Evolutionary conservation across 2,888 invertebrate species (phyloP), one percentile per base, ranked within the genome.

Genomic region (Philaethria dido): DNA sequence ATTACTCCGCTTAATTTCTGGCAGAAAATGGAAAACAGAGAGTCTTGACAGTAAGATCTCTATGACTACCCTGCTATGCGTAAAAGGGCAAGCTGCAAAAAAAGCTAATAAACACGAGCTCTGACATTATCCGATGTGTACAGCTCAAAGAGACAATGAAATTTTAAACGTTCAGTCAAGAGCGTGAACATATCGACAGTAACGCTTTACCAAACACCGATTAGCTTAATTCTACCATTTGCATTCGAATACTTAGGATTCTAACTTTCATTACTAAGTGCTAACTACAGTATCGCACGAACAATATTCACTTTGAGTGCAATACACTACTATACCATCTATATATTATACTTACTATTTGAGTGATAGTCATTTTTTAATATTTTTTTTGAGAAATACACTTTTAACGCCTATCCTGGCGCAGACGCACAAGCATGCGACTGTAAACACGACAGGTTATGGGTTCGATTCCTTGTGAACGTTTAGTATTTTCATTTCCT

Each of bases 191-290:
- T 5, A 44, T 44, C 44, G 3, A 11, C 44, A 22, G 59, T 25
- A 59, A 59, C 59, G 59, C 11, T 60, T 60, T 6, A 29, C 45
- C 29, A 13, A 60, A 25, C 25, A 14, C 25, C 59, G 16, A 60
- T 60, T 18, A 45, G 45, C 18, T 60, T 45, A 45, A 45, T 60
- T 60, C 29, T 25, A 13, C 45, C 29, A 18, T 60, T 60, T 60
- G 44, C 59, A 60, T 60, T 29, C 29, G 44, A 60, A 60, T 60
- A 29, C 59, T 59, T 25, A 18, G 44, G 11, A 25, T 29, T 25
- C 29, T 45, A 29, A 45, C 45, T 60, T 60, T 44, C 16, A 44
- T 45, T 45, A 60, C 18, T 2, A 13, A 45, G 16, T 60, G 18
- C 18, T 3, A 60, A 60, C 29, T 29, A 16, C 59, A 25, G 13